phyloP scores from a whole-genome alignment of 2,113 vertebrate species.

The Peromyscus polionotus region DNA sequence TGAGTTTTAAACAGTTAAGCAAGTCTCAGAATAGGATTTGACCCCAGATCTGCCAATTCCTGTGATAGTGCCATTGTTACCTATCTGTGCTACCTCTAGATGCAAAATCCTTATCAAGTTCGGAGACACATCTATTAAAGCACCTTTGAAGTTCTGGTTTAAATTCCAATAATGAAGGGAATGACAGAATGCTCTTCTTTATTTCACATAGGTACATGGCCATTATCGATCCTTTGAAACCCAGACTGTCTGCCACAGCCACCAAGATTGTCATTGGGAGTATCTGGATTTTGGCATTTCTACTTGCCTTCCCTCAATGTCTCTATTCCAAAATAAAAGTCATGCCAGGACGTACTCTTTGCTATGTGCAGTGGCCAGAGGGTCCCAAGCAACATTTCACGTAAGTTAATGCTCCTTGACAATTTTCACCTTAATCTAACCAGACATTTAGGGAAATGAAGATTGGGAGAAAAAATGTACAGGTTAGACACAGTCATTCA shows the following conservation, averaged over 20 bases:
- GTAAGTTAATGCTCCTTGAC: constrained; percentile 88
- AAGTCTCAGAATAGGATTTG: neutral
- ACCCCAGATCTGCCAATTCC: neutral
- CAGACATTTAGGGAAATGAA: neutral
- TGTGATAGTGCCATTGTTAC: neutral
- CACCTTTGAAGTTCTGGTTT: neutral
- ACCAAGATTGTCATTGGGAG: constrained; percentile 95
- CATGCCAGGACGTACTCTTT: constrained; percentile 92
- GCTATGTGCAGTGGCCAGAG: constrained; percentile 96
- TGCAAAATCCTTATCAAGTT: neutral
- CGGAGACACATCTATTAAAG: neutral
- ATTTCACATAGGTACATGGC: constrained; percentile 94
- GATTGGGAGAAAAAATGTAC: neutral
- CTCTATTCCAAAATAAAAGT: constrained; percentile 94
- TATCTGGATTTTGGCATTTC: constrained; percentile 97
- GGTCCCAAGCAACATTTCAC: constrained; percentile 92
- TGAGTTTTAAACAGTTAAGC: neutral
- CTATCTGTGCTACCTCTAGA: neutral
- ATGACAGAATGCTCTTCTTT: constrained; percentile 39
- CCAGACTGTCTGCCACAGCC: constrained; percentile 95
- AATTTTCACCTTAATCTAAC: neutral
- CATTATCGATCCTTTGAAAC: constrained; percentile 98
- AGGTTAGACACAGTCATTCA: neutral
- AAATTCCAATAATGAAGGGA: neutral
- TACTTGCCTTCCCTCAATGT: constrained; percentile 96